These are phyloP conservation scores for Whitmania pigra DNA, from an alignment of 1,140 invertebrate species.

Conservation along the genomic window DNA sequence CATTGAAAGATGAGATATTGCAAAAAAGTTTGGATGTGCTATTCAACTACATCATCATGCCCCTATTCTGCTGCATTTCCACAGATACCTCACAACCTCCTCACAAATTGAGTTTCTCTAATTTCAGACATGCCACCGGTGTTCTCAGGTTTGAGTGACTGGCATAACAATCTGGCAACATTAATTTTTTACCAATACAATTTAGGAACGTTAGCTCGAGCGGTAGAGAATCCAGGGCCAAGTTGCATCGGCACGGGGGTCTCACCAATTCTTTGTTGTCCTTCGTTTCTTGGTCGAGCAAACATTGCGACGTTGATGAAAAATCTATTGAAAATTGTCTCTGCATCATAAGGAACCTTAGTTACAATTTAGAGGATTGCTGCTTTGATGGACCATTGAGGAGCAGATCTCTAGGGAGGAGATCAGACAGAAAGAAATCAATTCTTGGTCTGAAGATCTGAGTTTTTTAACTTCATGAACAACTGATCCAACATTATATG, in stretches of 20 bases:
- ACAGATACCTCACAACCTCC: not conserved
- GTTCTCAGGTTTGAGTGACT: not conserved
- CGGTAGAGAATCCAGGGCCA: not conserved
- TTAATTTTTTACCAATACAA: not conserved
- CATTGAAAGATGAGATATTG: slow-evolving; percentile 2
- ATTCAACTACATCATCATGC: slow-evolving; percentile 14
- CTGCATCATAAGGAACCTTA: not conserved
- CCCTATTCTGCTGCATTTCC: slow-evolving; percentile 5
- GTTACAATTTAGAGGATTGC: not conserved
- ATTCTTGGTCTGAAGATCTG: too few species aligned
- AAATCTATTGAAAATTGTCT: slow-evolving; percentile 3
- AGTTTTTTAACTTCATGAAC: too few species aligned
- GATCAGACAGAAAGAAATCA: too few species aligned
- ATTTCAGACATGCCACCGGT: slow-evolving; percentile 6
- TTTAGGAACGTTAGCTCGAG: not conserved
- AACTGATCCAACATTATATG: too few species aligned
- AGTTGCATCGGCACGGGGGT: not conserved
- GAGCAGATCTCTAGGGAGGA: too few species aligned
- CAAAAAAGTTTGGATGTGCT: slow-evolving; percentile 8
- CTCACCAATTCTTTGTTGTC: not conserved
- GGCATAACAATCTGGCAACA: not conserved
- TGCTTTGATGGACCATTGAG: too few species aligned
- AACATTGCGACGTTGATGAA: not conserved
- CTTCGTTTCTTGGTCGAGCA: not conserved
- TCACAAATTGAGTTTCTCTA: not conserved